Evolutionary conservation across 23 tunicate genomes (phyloP).

Genomic region (Botrylloides violaceus): DNA sequence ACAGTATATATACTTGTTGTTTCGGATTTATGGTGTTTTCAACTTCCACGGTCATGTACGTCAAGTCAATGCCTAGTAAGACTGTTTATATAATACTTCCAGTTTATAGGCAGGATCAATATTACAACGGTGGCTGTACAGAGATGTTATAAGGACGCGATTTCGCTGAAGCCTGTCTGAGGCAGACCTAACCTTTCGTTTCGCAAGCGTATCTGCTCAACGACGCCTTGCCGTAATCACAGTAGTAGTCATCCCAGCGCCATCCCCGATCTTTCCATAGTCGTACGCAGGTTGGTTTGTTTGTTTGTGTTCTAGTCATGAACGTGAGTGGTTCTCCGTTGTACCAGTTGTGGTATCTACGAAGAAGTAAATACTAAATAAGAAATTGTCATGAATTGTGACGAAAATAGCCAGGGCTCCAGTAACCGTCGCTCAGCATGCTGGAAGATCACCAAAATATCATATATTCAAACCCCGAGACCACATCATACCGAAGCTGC

Average conservation of each 20-base stretch:
- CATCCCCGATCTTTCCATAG: background rate
- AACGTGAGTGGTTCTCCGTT: background rate
- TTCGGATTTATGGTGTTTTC: no score
- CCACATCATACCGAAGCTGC: no score
- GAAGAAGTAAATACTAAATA: background rate
- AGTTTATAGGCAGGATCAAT: no score
- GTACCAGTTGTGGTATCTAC: background rate
- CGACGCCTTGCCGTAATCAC: background rate
- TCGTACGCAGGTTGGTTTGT: conserved; percentile 9
- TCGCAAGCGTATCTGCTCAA: conserved; percentile 2
- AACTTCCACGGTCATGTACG: no score
- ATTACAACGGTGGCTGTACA: no score
- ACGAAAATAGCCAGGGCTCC: background rate
- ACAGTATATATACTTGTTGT: no score
- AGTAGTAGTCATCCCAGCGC: conserved; percentile 19
- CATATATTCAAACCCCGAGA: background rate
- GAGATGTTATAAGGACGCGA: no score
- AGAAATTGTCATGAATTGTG: background rate
- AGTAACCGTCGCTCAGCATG: no score
- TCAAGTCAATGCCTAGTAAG: no score
- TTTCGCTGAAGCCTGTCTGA: no score
- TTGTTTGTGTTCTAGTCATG: background rate
- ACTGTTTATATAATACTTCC: no score
- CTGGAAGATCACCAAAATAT: no score
- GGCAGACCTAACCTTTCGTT: background rate